Conservation (phyloP, 2,797 vertebrate genomes). For the Phataginus tricuspis region DNA sequence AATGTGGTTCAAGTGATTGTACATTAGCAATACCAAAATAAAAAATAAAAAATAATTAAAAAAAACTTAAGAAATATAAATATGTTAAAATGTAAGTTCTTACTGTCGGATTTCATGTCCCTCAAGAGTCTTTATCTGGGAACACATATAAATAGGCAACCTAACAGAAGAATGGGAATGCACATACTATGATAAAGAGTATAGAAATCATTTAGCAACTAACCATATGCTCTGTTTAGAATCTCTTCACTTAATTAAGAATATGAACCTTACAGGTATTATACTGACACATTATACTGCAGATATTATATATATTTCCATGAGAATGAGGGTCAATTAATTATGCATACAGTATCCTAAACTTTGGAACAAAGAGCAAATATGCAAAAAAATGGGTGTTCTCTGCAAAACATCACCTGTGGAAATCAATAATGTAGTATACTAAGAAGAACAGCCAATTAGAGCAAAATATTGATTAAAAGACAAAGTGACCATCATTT, state of each 20-base stretch:
- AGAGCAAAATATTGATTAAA: conserved; percentile 24
- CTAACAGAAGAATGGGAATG: neutral
- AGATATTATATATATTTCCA: neutral
- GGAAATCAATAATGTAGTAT: neutral
- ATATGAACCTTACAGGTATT: neutral
- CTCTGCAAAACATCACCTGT: conserved; percentile 36
- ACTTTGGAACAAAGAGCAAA: neutral
- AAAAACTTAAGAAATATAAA: neutral
- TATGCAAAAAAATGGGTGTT: neutral
- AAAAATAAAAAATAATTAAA: too few relatives aligned
- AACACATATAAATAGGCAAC: neutral
- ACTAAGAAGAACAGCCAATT: neutral
- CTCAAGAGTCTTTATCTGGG: neutral
- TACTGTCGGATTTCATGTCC: neutral
- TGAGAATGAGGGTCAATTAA: neutral
- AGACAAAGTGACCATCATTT: neutral
- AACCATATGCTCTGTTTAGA: neutral
- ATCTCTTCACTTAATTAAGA: neutral
- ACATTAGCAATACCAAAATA: too few relatives aligned
- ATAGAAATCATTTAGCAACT: neutral
- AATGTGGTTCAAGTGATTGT: too few relatives aligned
- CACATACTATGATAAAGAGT: neutral
- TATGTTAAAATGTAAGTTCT: neutral
- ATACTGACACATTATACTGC: neutral
- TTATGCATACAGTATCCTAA: neutral